Evolutionary conservation across 1,140 invertebrate species (phyloP).

Genomic region (Drosophila hydei): DNA sequence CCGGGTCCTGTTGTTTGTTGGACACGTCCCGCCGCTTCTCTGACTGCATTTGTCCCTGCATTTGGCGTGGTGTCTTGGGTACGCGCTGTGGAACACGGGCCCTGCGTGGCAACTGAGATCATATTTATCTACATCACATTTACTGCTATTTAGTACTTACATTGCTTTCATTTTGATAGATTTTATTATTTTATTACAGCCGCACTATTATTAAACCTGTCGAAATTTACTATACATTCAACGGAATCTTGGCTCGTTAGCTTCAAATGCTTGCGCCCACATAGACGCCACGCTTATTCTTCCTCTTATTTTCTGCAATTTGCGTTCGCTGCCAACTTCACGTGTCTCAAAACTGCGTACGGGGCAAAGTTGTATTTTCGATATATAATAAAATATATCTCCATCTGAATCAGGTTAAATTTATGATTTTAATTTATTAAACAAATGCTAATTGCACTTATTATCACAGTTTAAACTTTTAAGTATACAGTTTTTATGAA

Average conservation of each 20-base stretch:
- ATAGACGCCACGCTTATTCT: constrained; percentile 66
- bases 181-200: constrained; percentile 14
- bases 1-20: constrained; percentile 85
- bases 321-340: constrained; percentile 28
- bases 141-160: constrained; percentile 42
- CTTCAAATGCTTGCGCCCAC: constrained; percentile 68
- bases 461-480: neutral
- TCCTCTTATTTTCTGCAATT: constrained; percentile 11
- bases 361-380: neutral
- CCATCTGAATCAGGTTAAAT: no score
- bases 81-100: constrained; percentile 77
- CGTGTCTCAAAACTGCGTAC: constrained; percentile 9
- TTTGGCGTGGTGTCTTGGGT: constrained; percentile 52
- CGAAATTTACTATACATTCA: neutral
- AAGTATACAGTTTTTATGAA: neutral
- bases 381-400: neutral
- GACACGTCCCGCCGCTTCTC: constrained; percentile 50
- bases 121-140: neutral
- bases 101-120: constrained; percentile 34
- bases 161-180: constrained; percentile 62
- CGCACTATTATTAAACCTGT: neutral
- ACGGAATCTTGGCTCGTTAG: constrained; percentile 41
- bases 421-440: neutral
- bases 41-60: constrained; percentile 23
- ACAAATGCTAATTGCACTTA: neutral